These are phyloP conservation scores for Nymphalis urticae DNA, from an alignment of 2,888 invertebrate genomes.

Conservation along the genomic window DNA sequence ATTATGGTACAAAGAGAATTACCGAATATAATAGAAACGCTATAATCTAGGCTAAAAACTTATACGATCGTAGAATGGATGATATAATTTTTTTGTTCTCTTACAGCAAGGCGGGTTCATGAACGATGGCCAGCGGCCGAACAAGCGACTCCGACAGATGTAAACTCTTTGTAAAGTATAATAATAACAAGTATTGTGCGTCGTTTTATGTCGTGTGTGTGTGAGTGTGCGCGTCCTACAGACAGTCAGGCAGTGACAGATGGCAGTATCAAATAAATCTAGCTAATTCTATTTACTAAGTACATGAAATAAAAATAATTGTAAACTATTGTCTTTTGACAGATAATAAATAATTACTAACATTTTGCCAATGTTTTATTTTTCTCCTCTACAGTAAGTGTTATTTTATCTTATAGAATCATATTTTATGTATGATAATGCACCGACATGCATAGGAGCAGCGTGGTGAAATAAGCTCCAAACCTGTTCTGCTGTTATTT, in stretches of 20 bases:
- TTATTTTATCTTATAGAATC: too few species aligned
- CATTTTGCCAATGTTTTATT: constrained; percentile 43
- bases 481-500: too few species aligned
- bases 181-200: constrained; percentile 20
- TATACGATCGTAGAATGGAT: too few species aligned
- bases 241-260: constrained; percentile 54
- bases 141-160: constrained; percentile 77
- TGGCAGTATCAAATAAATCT: constrained; percentile 60
- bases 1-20: too few species aligned
- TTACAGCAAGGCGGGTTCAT: constrained; percentile 70
- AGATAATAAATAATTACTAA: constrained; percentile 80
- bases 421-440: too few species aligned
- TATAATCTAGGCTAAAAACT: too few species aligned
- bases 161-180: constrained; percentile 48
- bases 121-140: constrained; percentile 79
- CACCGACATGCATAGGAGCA: neutral
- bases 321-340: constrained; percentile 79
- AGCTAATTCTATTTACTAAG: constrained; percentile 82
- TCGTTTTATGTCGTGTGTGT: constrained; percentile 44
- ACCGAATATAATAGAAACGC: too few species aligned
- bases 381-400: neutral
- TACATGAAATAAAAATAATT: constrained; percentile 73
- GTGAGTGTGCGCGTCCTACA: constrained; percentile 67
- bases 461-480: too few species aligned
- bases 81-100: constrained; percentile 14